Percentiles rank a stretch among this genome's conserved stretches.
These are phyloP conservation scores for Myopa tessellatipennis DNA, from an alignment of 2,888 invertebrate species.

Conservation along the genomic window DNA sequence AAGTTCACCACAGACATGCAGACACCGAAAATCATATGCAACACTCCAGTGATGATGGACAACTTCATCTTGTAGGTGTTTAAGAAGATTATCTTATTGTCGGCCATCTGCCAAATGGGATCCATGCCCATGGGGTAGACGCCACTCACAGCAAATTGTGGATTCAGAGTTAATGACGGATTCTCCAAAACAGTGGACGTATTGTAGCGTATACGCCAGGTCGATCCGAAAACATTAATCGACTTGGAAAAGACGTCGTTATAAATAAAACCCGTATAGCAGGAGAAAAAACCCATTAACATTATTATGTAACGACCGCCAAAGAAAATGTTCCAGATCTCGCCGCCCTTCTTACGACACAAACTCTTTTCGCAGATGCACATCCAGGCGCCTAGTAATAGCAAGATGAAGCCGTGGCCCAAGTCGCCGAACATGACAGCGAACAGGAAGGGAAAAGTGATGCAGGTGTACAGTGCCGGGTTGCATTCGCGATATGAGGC, in stretches of 20 bases:
- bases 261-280: conserved; percentile 97
- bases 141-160: conserved; percentile 68
- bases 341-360: conserved; percentile 77
- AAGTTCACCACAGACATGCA: conserved; percentile 84
- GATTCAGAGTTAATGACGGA: conserved; percentile 74
- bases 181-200: conserved; percentile 69
- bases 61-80: conserved; percentile 98
- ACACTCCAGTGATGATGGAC: conserved; percentile 92
- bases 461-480: conserved; percentile 87
- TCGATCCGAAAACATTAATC: conserved; percentile 91
- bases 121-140: conserved; percentile 87
- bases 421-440: conserved; percentile 96
- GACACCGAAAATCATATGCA: conserved; percentile 96
- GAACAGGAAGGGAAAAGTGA: conserved; percentile 96
- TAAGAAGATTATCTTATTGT: conserved; percentile 92
- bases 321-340: conserved; percentile 98
- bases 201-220: conserved; percentile 79
- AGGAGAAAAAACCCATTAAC: conserved; percentile 96
- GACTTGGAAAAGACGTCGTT: conserved; percentile 98
- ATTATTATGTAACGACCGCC: conserved; percentile 97
- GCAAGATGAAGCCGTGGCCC: conserved; percentile 90
- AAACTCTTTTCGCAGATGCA: conserved; percentile 83
- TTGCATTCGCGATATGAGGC: conserved; percentile 94
- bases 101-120: conserved; percentile 81
- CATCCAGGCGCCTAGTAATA: conserved; percentile 86